Evolutionary conservation across 2,113 vertebrate species (phyloP).

Genomic region (Sander lucioperca): DNA sequence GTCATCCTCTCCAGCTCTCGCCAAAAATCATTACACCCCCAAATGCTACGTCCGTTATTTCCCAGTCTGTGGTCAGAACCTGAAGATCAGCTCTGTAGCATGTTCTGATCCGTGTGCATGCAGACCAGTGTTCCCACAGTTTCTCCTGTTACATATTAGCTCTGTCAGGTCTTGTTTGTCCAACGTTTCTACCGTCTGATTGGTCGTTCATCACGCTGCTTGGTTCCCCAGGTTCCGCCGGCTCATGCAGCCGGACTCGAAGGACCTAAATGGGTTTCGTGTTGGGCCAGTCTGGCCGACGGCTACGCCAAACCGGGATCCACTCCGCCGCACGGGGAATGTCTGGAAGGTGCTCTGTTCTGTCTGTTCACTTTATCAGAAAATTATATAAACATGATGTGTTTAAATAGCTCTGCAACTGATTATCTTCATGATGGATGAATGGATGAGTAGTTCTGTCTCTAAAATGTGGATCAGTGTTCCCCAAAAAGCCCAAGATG

Average conservation of each 20-base stretch:
- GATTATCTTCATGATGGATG: too few species aligned
- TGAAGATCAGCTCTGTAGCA: slow-evolving; percentile 28
- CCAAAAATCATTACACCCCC: too few species aligned
- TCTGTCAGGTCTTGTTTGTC: not conserved
- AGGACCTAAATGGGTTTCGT: slow-evolving; percentile 94
- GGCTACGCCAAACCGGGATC: slow-evolving; percentile 87
- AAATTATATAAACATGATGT: not conserved
- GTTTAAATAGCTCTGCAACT: not conserved
- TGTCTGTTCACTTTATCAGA: slow-evolving; percentile 1
- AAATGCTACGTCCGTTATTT: too few species aligned
- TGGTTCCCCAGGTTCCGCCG: slow-evolving; percentile 59
- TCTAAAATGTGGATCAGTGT: too few species aligned
- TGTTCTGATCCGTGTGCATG: slow-evolving; percentile 42
- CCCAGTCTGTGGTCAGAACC: slow-evolving; percentile 3
- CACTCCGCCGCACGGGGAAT: slow-evolving; percentile 61
- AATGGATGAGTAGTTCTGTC: too few species aligned
- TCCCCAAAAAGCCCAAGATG: too few species aligned
- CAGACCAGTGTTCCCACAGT: slow-evolving; percentile 7
- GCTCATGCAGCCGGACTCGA: slow-evolving; percentile 48
- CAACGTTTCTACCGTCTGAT: not conserved
- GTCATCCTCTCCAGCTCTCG: too few species aligned
- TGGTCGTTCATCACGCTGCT: not conserved
- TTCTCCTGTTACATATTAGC: slow-evolving; percentile 6
- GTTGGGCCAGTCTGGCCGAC: slow-evolving; percentile 96
- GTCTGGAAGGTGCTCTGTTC: slow-evolving; percentile 71